These are phyloP conservation scores for Halcyon malimbica DNA, from an alignment of 2,113 vertebrate genomes.

Conservation along the genomic window DNA sequence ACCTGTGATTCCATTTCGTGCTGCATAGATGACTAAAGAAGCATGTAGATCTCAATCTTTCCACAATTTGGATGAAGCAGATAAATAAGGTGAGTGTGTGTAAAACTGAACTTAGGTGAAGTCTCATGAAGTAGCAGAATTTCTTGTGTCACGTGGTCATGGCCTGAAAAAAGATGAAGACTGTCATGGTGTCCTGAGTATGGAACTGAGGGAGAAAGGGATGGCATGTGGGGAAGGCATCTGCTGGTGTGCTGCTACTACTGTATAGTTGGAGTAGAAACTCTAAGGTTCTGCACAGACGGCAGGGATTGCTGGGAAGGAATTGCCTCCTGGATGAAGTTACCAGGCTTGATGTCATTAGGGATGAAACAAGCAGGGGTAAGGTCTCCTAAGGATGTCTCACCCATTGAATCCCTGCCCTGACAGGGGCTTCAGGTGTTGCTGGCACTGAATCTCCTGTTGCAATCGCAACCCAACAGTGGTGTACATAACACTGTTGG, in stretches of 20 bases:
- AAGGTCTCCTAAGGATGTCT: background rate
- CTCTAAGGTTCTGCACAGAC: background rate
- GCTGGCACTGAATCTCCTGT: background rate
- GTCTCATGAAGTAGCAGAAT: background rate
- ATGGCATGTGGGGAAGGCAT: background rate
- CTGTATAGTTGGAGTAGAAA: background rate
- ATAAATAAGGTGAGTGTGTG: background rate
- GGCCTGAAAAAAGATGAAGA: background rate
- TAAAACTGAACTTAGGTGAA: background rate
- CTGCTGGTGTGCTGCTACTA: background rate
- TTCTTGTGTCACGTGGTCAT: rapidly evolving
- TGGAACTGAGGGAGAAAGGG: background rate
- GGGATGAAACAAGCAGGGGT: background rate
- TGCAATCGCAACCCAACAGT: rapidly evolving
- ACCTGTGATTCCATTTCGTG: background rate
- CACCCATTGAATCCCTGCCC: background rate
- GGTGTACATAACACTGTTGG: rapidly evolving
- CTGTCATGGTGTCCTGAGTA: background rate
- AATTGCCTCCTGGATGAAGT: background rate
- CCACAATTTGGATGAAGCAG: background rate
- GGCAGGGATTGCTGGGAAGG: background rate
- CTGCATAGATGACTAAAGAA: background rate
- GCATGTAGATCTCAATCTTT: background rate
- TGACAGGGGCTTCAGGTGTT: background rate
- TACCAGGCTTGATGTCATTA: background rate